These are phyloP conservation scores for Acronicta psi DNA, from an alignment of 2,888 invertebrate species.

Conservation along the genomic window DNA sequence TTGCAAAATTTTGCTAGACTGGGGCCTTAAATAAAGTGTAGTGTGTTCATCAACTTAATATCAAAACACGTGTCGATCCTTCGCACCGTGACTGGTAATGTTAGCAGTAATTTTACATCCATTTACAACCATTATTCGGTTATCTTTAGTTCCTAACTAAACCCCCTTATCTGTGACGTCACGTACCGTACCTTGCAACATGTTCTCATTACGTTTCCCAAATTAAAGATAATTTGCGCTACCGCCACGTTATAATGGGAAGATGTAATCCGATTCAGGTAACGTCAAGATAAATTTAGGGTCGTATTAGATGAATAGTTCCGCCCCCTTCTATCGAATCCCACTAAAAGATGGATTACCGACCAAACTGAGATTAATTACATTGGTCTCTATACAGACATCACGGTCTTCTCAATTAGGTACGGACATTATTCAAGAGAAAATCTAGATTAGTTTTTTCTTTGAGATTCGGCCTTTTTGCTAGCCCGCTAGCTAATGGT, in stretches of 20 bases:
- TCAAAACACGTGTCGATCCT: constrained; percentile 25
- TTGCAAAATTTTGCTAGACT: too few relatives aligned
- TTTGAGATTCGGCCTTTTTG: constrained; percentile 32
- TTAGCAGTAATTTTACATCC: constrained; percentile 45
- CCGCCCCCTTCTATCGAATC: constrained; percentile 59
- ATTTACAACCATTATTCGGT: constrained; percentile 33
- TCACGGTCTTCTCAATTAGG: constrained; percentile 53
- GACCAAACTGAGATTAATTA: constrained; percentile 79
- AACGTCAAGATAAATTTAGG: constrained; percentile 70
- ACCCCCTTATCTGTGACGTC: constrained; percentile 43
- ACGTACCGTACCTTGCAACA: constrained; percentile 37
- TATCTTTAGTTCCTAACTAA: constrained; percentile 45
- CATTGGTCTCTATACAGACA: constrained; percentile 53
- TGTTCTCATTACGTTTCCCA: constrained; percentile 49
- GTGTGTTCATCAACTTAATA: constrained; percentile 24
- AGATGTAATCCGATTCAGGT: constrained; percentile 57
- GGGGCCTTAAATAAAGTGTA: background rate
- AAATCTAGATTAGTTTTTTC: constrained; percentile 46
- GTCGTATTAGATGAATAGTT: constrained; percentile 67
- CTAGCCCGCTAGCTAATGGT: constrained; percentile 20
- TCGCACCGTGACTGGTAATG: constrained; percentile 18
- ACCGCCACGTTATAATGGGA: constrained; percentile 51
- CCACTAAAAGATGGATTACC: constrained; percentile 73
- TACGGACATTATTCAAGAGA: constrained; percentile 47
- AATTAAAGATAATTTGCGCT: constrained; percentile 58